Base-by-base conservation (phyloP, 2,888 invertebrate genomes). In the Drosophila merina region DNA sequence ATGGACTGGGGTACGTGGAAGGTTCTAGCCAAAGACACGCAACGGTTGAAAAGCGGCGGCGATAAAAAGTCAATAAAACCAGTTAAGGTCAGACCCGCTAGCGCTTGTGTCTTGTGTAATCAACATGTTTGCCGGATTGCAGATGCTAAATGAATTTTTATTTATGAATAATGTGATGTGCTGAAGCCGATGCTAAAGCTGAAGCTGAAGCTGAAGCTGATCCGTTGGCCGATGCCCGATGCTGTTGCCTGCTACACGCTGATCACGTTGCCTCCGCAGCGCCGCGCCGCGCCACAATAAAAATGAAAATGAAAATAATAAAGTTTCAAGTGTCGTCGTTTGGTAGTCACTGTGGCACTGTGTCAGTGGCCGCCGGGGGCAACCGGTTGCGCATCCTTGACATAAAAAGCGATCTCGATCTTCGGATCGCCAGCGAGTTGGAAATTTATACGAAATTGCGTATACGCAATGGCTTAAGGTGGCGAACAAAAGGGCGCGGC, bases 371-470 rank as follows among this genome's bases (percentile, higher is more conserved):
- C 81, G 82, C 81, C 52, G 64, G 79, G 74, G 62, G 77, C 84
- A 90, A 91, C 90, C 90, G 90, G 91, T 91, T 91, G 82, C 87
- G 85, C 86, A 91, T 91, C 91, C 91, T 91, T 91, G 91, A 91
- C 91, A 91, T 88, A 90, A 91, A 91, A 90, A 90, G 26, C 60
- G 30, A 48, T 48, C 47, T 48, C 47, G 60, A 60, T 60, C 82
- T 83, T 82, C 72, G 72, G 73, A 62, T 62, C 52, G 71, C 50
- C 62, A 56, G 57, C 50, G 56, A 49, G 64, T 33, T 62, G 55
- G 47, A 72, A 80, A 75, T 72, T 71, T 64, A 71, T 80, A 67
- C 67, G 70, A 55, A 63, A 79, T 82, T 85, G 76, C 85, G 77
- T 62, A 79, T 79, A 86, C 79, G 85, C 82, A 75, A 49, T 49